Base-by-base conservation (phyloP, 2,888 invertebrate genomes). In the Eupithecia inturbata region DNA sequence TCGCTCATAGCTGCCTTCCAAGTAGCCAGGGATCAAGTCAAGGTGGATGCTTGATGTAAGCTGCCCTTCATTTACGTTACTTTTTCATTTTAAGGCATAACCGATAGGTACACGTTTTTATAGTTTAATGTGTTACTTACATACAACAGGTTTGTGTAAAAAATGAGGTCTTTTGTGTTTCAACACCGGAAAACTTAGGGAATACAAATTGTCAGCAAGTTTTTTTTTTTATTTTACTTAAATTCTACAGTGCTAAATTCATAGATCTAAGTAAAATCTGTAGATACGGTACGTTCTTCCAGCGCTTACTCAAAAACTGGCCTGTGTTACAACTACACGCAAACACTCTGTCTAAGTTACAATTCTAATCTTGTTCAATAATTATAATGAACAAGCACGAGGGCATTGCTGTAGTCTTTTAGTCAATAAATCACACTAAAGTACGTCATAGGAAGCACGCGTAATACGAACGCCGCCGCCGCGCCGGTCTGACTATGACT, bases 1-100 rank as follows among this genome's bases (percentile, higher is more conserved):
- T 96, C 98, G 0, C 95, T 99, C 70, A 96, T 99, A 69, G 96
- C 98, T n/a, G 97, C 97, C 9, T 99, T 99, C 92, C 97, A 97
- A 82, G 91, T 95, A 45, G 97, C 97, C 16, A 95, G 98, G 77
- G 96, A 96, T 80, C 92, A 95, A 71, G 90, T 93, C 45, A 84
- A 86, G 45, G 68, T 89, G 1, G 84, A 88, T 45, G 71, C 62
- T 5, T 77, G 77, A 71, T 69, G 45, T 73, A 71, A 73, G 73
- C 73, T 53, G 49, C 0, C 7, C 62, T 26, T 36, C 31, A 31
- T 63, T 26, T 7, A 60, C 3, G 9, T 60, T 33, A 19, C 63
- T 22, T 22, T 49, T 53, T 22, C 1, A 22, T 53, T 53, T 22
- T 22, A 53, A 49, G n/a, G n/a, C 49, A 49, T n/a, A n/a, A n/a